Percentiles rank a stretch among this genome's conserved stretches.
Evolutionary conservation across 2,888 invertebrate genomes (phyloP).

Genomic region (Conomelus anceps): DNA sequence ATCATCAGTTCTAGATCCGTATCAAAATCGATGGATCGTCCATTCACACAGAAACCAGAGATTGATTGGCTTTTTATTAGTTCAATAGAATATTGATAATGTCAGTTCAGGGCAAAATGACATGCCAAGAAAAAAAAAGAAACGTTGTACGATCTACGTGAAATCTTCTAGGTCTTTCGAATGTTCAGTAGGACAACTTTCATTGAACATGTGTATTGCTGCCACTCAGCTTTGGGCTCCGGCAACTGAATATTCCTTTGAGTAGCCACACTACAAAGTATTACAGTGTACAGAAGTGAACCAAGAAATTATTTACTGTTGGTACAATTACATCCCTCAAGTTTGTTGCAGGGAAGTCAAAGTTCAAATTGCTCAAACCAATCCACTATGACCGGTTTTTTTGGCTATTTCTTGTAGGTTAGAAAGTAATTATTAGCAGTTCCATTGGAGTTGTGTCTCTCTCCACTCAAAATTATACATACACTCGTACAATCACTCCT

Average conservation of each 20-base stretch:
- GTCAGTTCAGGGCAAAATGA: background rate
- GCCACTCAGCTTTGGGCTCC: background rate
- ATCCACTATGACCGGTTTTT: background rate
- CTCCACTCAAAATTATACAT: background rate
- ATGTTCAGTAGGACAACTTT: background rate
- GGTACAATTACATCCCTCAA: background rate
- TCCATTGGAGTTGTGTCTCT: background rate
- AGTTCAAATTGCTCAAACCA: background rate
- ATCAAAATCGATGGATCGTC: background rate
- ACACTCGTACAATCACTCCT: background rate
- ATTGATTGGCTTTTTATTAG: background rate
- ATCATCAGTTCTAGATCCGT: no score
- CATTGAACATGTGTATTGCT: background rate
- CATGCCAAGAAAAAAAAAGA: no score
- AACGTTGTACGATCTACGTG: background rate
- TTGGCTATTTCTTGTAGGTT: background rate
- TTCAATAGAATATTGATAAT: background rate
- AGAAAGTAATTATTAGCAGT: background rate
- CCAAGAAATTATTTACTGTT: background rate
- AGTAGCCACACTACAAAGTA: background rate
- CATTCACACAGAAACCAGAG: background rate
- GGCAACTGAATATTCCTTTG: background rate
- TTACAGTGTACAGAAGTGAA: background rate
- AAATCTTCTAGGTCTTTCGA: background rate
- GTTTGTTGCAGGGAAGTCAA: background rate